Conservation (phyloP, 2,797 vertebrate genomes). For the Chaetophractus vellerosus region DNA sequence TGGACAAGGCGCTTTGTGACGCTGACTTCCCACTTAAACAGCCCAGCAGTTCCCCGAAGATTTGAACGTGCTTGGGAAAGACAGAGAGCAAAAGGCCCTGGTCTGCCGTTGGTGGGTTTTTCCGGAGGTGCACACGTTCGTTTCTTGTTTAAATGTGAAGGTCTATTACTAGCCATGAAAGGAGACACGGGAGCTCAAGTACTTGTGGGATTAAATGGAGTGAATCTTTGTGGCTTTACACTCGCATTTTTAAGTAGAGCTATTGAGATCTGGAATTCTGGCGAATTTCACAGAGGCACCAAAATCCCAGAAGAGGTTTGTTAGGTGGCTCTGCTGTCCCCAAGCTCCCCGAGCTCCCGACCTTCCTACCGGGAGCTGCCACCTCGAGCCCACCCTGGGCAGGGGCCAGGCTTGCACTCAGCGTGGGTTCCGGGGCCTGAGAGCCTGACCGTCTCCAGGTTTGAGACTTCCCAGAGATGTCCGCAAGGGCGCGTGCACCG, state of each 20-base stretch:
- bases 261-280: background rate
- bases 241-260: background rate
- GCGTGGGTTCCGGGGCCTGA: no score
- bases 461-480: no score
- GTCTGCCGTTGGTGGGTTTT: no score
- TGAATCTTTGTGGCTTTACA: background rate
- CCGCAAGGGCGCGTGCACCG: no score
- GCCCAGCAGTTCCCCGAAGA: background rate
- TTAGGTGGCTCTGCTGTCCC: no score
- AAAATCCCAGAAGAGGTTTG: no score
- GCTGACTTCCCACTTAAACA: background rate
- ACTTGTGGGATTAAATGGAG: background rate
- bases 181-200: background rate
- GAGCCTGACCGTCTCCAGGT: no score
- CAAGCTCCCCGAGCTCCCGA: no score
- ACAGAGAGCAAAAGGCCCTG: background rate
- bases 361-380: no score
- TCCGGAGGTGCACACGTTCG: fast-evolving
- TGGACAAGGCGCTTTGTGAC: background rate
- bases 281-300: no score
- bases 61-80: background rate
- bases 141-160: background rate
- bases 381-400: no score
- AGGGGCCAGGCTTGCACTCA: no score
- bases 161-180: fast-evolving